Percentiles rank a stretch among this genome's conserved stretches.
These are phyloP conservation scores for Heliconius aoede DNA, from an alignment of 2,888 invertebrate species.

Conservation along the genomic window DNA sequence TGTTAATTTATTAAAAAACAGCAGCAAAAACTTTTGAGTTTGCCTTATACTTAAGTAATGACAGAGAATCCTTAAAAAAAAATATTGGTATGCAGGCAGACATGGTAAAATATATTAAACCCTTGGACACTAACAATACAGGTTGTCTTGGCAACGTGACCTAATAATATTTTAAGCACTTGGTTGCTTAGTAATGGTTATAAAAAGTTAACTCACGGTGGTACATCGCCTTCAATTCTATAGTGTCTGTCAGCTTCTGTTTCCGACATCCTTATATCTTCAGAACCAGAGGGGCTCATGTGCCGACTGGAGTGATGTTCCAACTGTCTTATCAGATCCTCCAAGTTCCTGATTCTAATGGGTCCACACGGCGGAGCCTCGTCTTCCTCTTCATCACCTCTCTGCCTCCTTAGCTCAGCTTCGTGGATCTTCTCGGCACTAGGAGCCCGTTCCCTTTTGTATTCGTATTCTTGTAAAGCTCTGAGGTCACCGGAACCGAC, in stretches of 20 bases:
- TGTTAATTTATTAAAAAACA: neutral
- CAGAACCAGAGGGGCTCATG: slow-evolving; percentile 95
- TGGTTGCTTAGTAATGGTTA: neutral
- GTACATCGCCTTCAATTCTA: slow-evolving; percentile 86
- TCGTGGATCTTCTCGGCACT: slow-evolving; percentile 91
- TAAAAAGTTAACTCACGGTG: slow-evolving; percentile 70
- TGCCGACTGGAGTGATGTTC: slow-evolving; percentile 93
- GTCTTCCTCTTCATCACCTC: slow-evolving; percentile 86
- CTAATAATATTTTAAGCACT: no score
- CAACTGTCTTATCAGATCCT: slow-evolving; percentile 94
- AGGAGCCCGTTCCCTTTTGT: slow-evolving; percentile 85
- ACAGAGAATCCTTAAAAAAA: no score
- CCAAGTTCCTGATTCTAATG: slow-evolving; percentile 94
- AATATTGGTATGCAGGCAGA: no score
- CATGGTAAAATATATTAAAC: no score
- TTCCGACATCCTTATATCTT: slow-evolving; percentile 94
- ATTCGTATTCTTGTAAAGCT: slow-evolving; percentile 80
- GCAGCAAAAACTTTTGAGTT: no score
- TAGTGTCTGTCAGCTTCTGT: slow-evolving; percentile 95
- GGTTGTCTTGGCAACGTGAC: no score
- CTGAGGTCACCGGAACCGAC: slow-evolving; percentile 76
- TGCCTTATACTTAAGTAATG: no score
- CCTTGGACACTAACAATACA: no score
- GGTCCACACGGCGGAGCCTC: slow-evolving; percentile 92
- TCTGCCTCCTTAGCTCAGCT: slow-evolving; percentile 84